phyloP scores from a whole-genome alignment of 2,888 invertebrate species.

The Yponomeuta evonymella region DNA sequence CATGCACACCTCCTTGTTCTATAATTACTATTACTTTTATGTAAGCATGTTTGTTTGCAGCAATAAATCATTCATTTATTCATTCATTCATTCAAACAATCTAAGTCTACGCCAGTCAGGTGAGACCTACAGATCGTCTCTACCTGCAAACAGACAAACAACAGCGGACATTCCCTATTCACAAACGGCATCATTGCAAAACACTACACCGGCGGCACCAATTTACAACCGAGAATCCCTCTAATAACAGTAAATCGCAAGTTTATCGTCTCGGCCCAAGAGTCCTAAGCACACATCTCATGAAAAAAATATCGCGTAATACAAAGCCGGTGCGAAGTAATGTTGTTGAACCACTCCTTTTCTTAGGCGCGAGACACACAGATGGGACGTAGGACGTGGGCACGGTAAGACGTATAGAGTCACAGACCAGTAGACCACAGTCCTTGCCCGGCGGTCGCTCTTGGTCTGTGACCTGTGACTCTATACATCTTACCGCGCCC shows the following conservation, averaged over 20 bases:
- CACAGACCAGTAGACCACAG: no score
- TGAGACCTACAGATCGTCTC: neutral
- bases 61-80: no score
- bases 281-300: slow-evolving; percentile 38
- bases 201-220: slow-evolving; percentile 22
- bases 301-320: slow-evolving; percentile 40
- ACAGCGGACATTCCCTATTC: neutral
- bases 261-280: slow-evolving; percentile 33
- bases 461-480: no score
- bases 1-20: no score
- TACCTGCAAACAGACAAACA: neutral
- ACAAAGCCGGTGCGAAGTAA: slow-evolving; percentile 20
- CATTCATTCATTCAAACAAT: no score
- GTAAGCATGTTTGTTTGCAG: no score
- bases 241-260: slow-evolving; percentile 43
- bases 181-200: slow-evolving; percentile 22
- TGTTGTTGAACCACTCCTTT: neutral
- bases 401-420: no score
- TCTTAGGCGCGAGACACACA: neutral
- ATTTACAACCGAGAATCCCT: slow-evolving; percentile 26
- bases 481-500: no score
- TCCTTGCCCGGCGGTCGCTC: no score
- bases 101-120: no score
- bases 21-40: no score
- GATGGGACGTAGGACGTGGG: no score